Evolutionary conservation across 2,113 vertebrate genomes (phyloP), one percentile per base, ranked within the genome.

Genomic region (Hemiprocne comata): DNA sequence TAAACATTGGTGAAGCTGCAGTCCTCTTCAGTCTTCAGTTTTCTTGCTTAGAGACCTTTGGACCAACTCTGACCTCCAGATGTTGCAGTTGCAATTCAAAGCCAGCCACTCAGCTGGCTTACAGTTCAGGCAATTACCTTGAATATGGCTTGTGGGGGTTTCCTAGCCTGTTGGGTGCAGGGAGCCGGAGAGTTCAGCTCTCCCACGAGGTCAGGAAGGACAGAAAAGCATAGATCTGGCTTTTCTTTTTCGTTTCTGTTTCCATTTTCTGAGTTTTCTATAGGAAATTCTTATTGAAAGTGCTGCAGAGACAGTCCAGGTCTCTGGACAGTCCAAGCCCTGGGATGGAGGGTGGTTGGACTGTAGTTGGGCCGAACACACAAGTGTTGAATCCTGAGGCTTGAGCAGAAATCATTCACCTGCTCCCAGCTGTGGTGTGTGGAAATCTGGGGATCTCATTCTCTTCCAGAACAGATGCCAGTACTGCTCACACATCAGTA

Each of bases 331-430:
- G 55, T 9, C 38, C 38, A 79, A 79, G 7, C 2, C 6, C 26
- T 46, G n/a, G 40, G 20, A 33, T 10, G 9, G 23, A 40, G 18
- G 5, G 28, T 8, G 44, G 13, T 72, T 28, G 34, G 34, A 23
- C 10, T 89, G 75, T 1, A 81, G 18, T 3, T 79, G 94, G 58
- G 12, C 38, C n/a, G 23, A 64, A 34, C 14, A 31, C 54, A 61
- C 7, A 42, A 58, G 12, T 0, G 0, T 17, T 34, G 72, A 29
- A 7, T 74, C 44, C 34, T 3, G 3, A 58, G 9, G 29, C 42
- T 28, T 29, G 31, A 58, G 29, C 7, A 69, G 34, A 65, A 86
- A 69, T 57, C 1, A 0, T 76, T 36, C 34, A 69, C 2, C 38
- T 61, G 36, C n/a, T 91, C 36, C 44, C 62, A 78, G 26, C 40